Conservation (phyloP, 2,113 vertebrate species). For the Pheucticus melanocephalus region DNA sequence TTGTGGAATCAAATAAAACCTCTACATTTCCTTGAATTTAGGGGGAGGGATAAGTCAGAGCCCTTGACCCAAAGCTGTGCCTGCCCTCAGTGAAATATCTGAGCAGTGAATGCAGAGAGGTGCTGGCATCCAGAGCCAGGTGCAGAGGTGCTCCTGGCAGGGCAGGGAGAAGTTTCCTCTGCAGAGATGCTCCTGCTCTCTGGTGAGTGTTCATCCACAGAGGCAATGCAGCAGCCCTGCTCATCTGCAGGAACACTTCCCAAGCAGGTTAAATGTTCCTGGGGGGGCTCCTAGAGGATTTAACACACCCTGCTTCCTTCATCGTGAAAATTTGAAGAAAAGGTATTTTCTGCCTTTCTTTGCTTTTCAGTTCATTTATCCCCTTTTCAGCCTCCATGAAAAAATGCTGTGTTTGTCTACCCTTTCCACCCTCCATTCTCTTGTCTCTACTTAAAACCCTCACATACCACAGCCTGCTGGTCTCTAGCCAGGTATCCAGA, state of each 20-base stretch:
- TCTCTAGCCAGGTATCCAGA: conserved; percentile 44
- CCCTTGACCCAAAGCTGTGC: neutral
- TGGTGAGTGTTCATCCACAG: neutral
- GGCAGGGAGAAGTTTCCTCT: neutral
- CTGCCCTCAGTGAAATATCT: neutral
- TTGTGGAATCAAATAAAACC: neutral
- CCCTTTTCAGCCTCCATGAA: neutral
- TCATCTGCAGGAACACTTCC: neutral
- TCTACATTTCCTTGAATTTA: neutral
- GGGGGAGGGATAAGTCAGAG: neutral
- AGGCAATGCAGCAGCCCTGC: neutral
- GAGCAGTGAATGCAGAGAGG: neutral
- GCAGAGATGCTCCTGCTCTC: neutral
- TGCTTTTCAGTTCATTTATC: neutral
- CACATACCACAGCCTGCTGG: neutral
- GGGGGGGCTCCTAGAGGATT: neutral
- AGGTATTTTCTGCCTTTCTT: neutral
- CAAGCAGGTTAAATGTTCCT: neutral
- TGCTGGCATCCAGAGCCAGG: neutral
- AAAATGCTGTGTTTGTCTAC: neutral
- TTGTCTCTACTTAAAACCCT: neutral
- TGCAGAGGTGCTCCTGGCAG: neutral
- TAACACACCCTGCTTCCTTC: neutral
- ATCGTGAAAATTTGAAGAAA: neutral
- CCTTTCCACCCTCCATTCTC: neutral